Conservation (phyloP, 2,797 vertebrate genomes). For the Sorex maritimensis region DNA sequence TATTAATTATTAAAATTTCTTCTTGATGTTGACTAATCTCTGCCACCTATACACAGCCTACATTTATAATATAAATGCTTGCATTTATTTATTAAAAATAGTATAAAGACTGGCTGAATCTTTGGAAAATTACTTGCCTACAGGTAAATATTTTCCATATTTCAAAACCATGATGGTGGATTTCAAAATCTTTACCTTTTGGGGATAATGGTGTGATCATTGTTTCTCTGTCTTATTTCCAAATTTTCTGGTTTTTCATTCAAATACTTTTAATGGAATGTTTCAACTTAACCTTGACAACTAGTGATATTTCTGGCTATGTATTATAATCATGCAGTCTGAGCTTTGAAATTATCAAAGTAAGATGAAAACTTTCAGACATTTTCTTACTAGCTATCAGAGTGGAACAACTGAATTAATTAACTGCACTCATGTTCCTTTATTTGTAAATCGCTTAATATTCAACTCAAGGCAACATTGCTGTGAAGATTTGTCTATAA, state of each 20-base stretch:
- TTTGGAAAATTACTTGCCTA: not conserved
- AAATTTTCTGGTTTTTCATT: too few relatives aligned
- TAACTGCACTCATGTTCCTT: not conserved
- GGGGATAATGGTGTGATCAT: too few relatives aligned
- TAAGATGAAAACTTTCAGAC: not conserved
- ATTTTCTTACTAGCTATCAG: not conserved
- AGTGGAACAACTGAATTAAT: not conserved
- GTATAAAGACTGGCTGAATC: not conserved
- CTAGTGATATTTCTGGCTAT: too few relatives aligned
- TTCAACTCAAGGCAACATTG: not conserved
- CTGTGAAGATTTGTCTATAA: not conserved
- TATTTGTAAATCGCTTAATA: conserved; percentile 3
- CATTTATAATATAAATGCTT: not conserved
- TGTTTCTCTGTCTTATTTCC: too few relatives aligned
- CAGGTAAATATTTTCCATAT: not conserved
- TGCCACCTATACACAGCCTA: not conserved
- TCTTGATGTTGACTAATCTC: not conserved
- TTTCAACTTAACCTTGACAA: not conserved
- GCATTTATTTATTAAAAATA: not conserved
- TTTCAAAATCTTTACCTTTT: too few relatives aligned
- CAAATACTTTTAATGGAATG: too few relatives aligned
- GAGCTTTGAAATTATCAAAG: conserved; percentile 30
- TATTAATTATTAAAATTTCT: not conserved
- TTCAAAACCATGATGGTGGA: not conserved
- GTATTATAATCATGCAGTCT: not conserved